Base-by-base conservation (phyloP, 2,113 vertebrate genomes). In the Peromyscus polionotus region DNA sequence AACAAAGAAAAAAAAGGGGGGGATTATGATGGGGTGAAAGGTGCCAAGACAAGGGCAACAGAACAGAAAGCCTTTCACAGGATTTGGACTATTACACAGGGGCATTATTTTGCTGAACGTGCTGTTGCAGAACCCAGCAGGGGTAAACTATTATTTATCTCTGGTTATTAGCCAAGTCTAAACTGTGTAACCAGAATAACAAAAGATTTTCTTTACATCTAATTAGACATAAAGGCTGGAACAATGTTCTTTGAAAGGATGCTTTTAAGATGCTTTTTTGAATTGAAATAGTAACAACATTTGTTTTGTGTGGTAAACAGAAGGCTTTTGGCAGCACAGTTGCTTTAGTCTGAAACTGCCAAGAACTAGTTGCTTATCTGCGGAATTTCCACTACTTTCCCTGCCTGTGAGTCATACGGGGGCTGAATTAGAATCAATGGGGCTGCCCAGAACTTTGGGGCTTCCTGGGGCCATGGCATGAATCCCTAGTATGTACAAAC, bases 291-390 rank as follows among this genome's bases (percentile, higher is more conserved):
- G 97, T 98, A 98, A 97, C 98, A 98, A 98, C 95, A 98, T 98
- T 98, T 98, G 94, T 98, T 98, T 98, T 98, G 93, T 97, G 96
- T 98, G 94, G 97, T 99, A 98, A 98, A 98, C 97, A 98, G 97
- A 99, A 98, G 96, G 72, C 93, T 98, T 98, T 98, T 98, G 97
- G 98, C 98, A 98, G 97, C 84, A 26, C 89, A 65, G 73, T 98
- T 98, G 95, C 77, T 98, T 98, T 97, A 96, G 98, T 98, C 98
- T 90, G 97, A 98, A 98, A 98, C 93, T 98, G 98, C 95, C 98
- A 98, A 98, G 98, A 98, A 98, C 97, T 98, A 98, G 98, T 98
- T 98, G 96, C 98, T 98, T 98, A 97, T 97, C 76, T 98, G 88
- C 88, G 94, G 96, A 98, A 98, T 94, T 98, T 98, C 94, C 98